Base-by-base conservation (phyloP, 2,797 vertebrate genomes). In the Micrastur ruficollis region DNA sequence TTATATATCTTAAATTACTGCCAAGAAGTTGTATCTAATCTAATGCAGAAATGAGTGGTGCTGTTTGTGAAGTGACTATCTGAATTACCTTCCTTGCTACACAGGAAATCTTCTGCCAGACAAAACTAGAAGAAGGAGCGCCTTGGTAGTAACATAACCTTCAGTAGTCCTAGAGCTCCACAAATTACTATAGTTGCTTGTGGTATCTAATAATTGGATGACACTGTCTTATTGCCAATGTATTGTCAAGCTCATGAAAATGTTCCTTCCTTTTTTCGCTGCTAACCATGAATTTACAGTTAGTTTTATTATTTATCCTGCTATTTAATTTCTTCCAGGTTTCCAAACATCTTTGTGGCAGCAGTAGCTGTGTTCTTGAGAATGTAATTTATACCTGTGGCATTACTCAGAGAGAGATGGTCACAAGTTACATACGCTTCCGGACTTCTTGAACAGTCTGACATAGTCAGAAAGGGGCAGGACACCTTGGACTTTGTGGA, bases 151-250 rank as follows among this genome's bases (percentile, higher is more conserved):
- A 74, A 74, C 7, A 47, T 6, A 32, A 53, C 9, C 6, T 84
- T 56, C 53, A 63, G 18, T 32, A 40, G 22, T 44, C 16, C 29
- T 65, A 66, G 9, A 20, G 9, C 14, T 52, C 36, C 66, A 68
- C 14, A 74, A 59, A 74, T 47, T n/a, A 32, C 13, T 73, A 8
- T 0, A 2, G 5, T 66, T 75, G 27, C 31, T 42, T 38, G 11
- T 55, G 32, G 8, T 58, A 22, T n/a, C 12, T 46, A 80, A 83
- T 62, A 32, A 58, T 11, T 66, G 19, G 42, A 66, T 58, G 5
- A 4, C 18, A 68, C 8, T 0, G 0, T 47, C 87, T 81, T 61
- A 81, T 49, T 0, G 0, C 32, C 29, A 65, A 15, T 31, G 5
- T 66, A 42, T 44, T 59, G 17, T 53, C 38, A 90, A 46, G 7